Evolutionary conservation across 2,113 vertebrate genomes (phyloP).

Genomic region (Genyomyrus donnyi): DNA sequence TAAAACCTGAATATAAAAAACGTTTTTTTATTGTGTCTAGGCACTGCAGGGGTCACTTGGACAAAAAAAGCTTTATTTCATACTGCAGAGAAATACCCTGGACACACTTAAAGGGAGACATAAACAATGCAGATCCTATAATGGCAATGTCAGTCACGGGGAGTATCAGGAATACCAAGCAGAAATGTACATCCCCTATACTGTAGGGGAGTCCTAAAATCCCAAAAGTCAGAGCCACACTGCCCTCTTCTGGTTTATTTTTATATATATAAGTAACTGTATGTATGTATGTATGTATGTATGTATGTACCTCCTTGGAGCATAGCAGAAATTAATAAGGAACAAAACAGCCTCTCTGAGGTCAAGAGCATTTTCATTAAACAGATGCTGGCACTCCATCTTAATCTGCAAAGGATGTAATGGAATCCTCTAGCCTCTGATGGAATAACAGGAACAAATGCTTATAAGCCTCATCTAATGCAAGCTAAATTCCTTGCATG

Average conservation of each 20-base stretch:
- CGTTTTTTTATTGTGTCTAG: not conserved
- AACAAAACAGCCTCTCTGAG: not conserved
- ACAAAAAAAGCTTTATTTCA: slow-evolving; percentile 39
- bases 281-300: not conserved
- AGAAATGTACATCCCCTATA: slow-evolving; percentile 29
- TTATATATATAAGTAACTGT: no score
- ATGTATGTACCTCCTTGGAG: not conserved
- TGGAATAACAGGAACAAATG: not conserved
- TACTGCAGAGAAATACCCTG: slow-evolving; percentile 30
- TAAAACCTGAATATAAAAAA: not conserved
- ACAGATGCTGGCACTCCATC: not conserved
- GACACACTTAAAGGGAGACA: slow-evolving; percentile 47
- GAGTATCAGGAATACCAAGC: slow-evolving; percentile 58
- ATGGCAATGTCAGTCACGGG: slow-evolving; percentile 65
- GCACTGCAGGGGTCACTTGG: slow-evolving; percentile 38
- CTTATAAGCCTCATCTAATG: not conserved
- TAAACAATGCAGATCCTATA: slow-evolving; percentile 65
- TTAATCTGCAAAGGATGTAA: not conserved
- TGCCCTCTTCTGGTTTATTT: slow-evolving; percentile 49
- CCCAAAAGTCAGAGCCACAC: slow-evolving; percentile 36
- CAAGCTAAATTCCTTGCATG: not conserved
- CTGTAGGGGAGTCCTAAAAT: not conserved
- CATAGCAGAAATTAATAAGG: not conserved
- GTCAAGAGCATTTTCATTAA: not conserved
- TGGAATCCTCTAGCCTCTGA: not conserved